These are phyloP conservation scores for Vulpes ferrilata DNA, from an alignment of 2,113 vertebrate species.

Conservation along the genomic window DNA sequence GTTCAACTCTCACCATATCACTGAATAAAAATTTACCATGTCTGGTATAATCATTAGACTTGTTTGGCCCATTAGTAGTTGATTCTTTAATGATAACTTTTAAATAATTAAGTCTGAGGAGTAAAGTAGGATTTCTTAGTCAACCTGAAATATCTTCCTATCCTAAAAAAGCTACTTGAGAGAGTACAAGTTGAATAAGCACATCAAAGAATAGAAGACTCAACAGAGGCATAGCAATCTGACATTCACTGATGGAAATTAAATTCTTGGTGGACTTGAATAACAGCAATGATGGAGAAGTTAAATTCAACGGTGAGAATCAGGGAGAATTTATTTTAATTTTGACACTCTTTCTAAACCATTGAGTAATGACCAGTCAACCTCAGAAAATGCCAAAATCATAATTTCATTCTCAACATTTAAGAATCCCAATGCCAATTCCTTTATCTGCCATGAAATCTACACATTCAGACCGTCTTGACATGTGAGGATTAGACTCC, in stretches of 20 bases:
- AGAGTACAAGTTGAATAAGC: background rate
- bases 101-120: background rate
- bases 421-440: background rate
- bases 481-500: conserved; percentile 20
- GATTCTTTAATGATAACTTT: background rate
- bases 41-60: background rate
- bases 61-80: background rate
- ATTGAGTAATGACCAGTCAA: background rate
- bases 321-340: background rate
- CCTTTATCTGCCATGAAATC: background rate
- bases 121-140: background rate
- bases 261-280: background rate
- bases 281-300: conserved; percentile 3
- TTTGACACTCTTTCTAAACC: conserved; percentile 3
- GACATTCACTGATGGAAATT: background rate
- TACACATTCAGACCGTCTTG: background rate
- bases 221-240: background rate
- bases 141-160: conserved; percentile 11
- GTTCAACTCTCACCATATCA: conserved; percentile 15
- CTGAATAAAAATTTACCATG: background rate
- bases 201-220: background rate
- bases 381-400: conserved; percentile 25
- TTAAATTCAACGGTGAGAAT: background rate
- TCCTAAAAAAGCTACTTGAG: background rate
- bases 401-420: background rate